These are phyloP conservation scores for Xylophagus ater DNA, from an alignment of 2,888 invertebrate genomes.

Conservation along the genomic window DNA sequence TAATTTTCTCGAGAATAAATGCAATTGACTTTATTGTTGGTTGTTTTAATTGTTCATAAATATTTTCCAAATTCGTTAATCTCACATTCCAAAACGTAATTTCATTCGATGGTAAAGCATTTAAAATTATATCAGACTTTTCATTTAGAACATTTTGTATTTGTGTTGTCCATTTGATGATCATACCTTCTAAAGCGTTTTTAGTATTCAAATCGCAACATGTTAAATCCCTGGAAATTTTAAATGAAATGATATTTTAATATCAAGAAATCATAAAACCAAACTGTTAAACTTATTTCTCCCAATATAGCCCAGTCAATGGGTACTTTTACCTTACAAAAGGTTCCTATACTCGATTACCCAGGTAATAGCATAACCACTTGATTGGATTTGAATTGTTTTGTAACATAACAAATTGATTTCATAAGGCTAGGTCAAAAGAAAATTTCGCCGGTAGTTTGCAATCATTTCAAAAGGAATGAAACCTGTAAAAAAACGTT, in stretches of 20 bases:
- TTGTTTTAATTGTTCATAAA: conserved; percentile 75
- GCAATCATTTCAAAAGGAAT: no score
- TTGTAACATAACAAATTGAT: no score
- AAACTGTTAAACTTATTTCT: no score
- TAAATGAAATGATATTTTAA: conserved; percentile 1
- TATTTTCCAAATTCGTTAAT: conserved; percentile 69
- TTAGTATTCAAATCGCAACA: conserved; percentile 54
- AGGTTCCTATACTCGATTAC: no score
- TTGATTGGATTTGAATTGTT: background rate
- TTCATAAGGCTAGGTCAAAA: no score
- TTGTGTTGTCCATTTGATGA: conserved; percentile 80
- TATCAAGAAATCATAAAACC: no score
- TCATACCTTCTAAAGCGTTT: conserved; percentile 70
- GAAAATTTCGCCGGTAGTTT: no score
- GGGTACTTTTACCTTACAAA: no score
- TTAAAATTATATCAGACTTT: conserved; percentile 44
- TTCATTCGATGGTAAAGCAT: conserved; percentile 63
- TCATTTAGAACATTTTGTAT: conserved; percentile 44
- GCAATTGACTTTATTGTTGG: conserved; percentile 73
- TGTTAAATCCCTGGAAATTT: background rate
- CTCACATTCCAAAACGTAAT: conserved; percentile 73
- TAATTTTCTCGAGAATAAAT: conserved; percentile 60
- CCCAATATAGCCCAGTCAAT: no score
- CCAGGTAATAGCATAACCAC: no score
- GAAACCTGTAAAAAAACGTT: no score